A percentile compares a stretch with the other conserved stretches of the same genome.
phyloP scores from a whole-genome alignment of 1,140 invertebrate genomes.

The Calephelis nemesis region DNA sequence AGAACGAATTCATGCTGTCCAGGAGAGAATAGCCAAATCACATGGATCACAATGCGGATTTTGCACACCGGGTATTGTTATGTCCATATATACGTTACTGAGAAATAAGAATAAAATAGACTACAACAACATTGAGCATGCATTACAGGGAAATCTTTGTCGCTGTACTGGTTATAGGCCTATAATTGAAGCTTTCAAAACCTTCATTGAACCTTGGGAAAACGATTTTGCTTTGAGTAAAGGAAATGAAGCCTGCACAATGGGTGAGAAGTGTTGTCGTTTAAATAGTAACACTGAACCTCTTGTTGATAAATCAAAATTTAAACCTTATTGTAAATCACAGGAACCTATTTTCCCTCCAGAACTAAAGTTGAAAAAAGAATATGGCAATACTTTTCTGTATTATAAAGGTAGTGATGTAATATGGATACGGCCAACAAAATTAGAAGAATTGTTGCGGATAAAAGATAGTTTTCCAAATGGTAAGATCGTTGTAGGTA shows the following conservation, averaged over 20 bases:
- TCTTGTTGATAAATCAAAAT: constrained; percentile 80
- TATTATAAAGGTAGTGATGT: constrained; percentile 84
- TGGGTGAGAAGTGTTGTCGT: constrained; percentile 66
- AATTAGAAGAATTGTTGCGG: constrained; percentile 83
- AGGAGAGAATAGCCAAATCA: constrained; percentile 91
- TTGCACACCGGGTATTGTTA: constrained; percentile 81
- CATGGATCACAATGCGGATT: constrained; percentile 96
- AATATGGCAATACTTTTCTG: constrained; percentile 84
- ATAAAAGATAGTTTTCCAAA: constrained; percentile 87
- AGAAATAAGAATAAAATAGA: constrained; percentile 81
- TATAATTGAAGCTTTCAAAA: constrained; percentile 92
- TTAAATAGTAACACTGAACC: constrained; percentile 35
- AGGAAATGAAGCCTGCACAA: constrained; percentile 36
- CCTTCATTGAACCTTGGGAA: constrained; percentile 89
- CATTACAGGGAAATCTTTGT: constrained; percentile 94
- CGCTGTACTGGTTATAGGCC: constrained; percentile 95
- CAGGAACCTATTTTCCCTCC: constrained; percentile 98
- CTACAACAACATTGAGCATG: constrained; percentile 86
- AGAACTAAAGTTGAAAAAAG: constrained; percentile 82
- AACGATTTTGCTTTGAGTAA: constrained; percentile 35
- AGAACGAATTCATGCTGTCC: constrained; percentile 88
- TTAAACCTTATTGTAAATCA: constrained; percentile 87
- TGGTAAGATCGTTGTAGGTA: constrained; percentile 94
- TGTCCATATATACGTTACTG: too few species aligned
- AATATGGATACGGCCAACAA: constrained; percentile 90